phyloP scores from a whole-genome alignment of 2,888 invertebrate species.

The Cerceris rybyensis region DNA sequence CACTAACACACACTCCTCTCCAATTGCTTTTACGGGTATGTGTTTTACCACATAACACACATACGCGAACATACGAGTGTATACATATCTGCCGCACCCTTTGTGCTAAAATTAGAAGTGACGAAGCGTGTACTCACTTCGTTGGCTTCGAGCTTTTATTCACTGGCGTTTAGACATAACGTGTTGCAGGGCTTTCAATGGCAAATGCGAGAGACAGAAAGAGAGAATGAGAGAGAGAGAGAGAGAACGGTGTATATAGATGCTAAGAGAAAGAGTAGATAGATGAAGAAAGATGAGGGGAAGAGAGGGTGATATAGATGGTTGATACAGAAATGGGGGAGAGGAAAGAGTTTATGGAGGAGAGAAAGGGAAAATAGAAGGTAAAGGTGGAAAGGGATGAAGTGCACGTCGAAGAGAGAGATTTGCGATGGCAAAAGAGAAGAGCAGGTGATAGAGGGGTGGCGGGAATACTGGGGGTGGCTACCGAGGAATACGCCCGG shows the following conservation, averaged over 20 bases:
- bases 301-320: slow-evolving; percentile 13
- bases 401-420: not conserved
- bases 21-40: not conserved
- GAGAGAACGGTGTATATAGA: not conserved
- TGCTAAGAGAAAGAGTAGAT: slow-evolving; percentile 19
- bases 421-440: not conserved
- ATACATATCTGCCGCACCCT: slow-evolving; percentile 70
- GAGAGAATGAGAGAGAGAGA: slow-evolving; percentile 1
- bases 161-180: slow-evolving; percentile 69
- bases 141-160: slow-evolving; percentile 73
- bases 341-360: not conserved
- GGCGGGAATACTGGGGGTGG: not conserved
- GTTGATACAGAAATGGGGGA: not conserved
- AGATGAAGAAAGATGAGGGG: slow-evolving; percentile 4
- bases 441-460: not conserved
- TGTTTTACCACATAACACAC: not conserved
- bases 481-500: not conserved
- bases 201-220: slow-evolving; percentile 27
- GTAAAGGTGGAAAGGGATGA: not conserved
- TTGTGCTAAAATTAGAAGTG: slow-evolving; percentile 80
- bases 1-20: slow-evolving; percentile 4
- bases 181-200: slow-evolving; percentile 64
- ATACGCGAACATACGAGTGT: slow-evolving; percentile 2
- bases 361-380: not conserved
- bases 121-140: slow-evolving; percentile 76